Conservation (phyloP, 2,113 vertebrate species). For the Microtus montanus region DNA sequence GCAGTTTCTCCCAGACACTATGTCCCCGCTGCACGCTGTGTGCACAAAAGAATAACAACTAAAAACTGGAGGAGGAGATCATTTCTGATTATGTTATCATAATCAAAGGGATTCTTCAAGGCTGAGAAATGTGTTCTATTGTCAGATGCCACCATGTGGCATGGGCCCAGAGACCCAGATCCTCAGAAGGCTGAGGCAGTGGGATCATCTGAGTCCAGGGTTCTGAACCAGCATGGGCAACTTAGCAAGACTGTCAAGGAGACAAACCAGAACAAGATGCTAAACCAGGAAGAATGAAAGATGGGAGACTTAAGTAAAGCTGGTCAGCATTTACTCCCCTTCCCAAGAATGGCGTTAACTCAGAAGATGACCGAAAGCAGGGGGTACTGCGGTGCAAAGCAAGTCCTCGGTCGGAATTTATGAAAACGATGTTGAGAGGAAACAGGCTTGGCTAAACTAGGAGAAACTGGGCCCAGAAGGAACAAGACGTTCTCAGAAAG, state of each 20-base stretch:
- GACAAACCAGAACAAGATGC: neutral
- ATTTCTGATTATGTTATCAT: neutral
- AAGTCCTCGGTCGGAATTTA: neutral
- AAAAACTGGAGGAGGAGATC: neutral
- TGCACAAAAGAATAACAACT: neutral
- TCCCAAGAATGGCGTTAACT: neutral
- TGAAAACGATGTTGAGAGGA: neutral
- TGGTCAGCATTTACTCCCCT: neutral
- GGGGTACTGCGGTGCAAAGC: neutral
- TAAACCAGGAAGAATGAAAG: neutral
- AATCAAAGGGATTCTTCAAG: neutral
- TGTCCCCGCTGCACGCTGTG: neutral
- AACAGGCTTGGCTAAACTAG: neutral
- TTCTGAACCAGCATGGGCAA: neutral
- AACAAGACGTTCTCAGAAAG: neutral
- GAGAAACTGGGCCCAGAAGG: neutral
- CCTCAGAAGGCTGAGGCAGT: no score
- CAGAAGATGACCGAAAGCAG: neutral
- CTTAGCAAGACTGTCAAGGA: neutral
- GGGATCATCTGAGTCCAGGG: neutral
- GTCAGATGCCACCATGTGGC: neutral
- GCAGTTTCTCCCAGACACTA: neutral
- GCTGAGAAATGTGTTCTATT: neutral
- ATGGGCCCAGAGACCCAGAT: neutral
- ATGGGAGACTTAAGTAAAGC: neutral